phyloP scores from a whole-genome alignment of 2,888 invertebrate species.

The Pyrochroa serraticornis region DNA sequence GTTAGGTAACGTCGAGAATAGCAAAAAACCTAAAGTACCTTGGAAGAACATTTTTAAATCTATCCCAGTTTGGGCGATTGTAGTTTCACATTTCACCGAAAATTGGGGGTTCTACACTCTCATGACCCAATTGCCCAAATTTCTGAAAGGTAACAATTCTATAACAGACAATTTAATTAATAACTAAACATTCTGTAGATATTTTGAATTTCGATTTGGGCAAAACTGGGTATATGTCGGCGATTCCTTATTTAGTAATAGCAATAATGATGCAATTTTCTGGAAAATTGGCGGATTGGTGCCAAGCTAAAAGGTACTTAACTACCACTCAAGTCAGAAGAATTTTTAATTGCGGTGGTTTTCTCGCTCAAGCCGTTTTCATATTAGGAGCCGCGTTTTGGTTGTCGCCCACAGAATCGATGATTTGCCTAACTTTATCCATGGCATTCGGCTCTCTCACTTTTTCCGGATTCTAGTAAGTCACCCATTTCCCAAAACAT shows the following conservation, averaged over 20 bases:
- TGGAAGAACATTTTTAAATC: constrained; percentile 80
- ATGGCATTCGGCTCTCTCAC: constrained; percentile 92
- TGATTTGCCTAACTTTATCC: constrained; percentile 85
- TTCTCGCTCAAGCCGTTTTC: constrained; percentile 80
- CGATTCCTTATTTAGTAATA: constrained; percentile 89
- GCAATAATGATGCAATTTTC: constrained; percentile 78
- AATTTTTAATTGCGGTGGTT: constrained; percentile 75
- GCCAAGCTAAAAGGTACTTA: constrained; percentile 67
- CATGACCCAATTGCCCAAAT: constrained; percentile 81
- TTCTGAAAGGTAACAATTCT: constrained; percentile 71
- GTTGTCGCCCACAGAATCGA: constrained; percentile 67
- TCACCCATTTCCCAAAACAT: constrained; percentile 25
- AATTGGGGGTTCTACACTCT: constrained; percentile 92
- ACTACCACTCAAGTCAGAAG: constrained; percentile 76
- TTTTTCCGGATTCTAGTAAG: constrained; percentile 88
- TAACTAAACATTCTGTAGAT: constrained; percentile 61
- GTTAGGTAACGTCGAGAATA: constrained; percentile 61
- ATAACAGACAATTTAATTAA: constrained; percentile 3
- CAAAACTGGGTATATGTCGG: constrained; percentile 82
- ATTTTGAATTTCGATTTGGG: constrained; percentile 74
- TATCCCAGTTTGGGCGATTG: constrained; percentile 81
- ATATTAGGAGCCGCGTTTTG: constrained; percentile 84
- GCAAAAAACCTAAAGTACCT: constrained; percentile 67
- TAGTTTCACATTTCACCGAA: constrained; percentile 83
- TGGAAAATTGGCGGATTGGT: constrained; percentile 83